Conservation (phyloP, 2,797 vertebrate species). For the Sciaenops ocellatus region DNA sequence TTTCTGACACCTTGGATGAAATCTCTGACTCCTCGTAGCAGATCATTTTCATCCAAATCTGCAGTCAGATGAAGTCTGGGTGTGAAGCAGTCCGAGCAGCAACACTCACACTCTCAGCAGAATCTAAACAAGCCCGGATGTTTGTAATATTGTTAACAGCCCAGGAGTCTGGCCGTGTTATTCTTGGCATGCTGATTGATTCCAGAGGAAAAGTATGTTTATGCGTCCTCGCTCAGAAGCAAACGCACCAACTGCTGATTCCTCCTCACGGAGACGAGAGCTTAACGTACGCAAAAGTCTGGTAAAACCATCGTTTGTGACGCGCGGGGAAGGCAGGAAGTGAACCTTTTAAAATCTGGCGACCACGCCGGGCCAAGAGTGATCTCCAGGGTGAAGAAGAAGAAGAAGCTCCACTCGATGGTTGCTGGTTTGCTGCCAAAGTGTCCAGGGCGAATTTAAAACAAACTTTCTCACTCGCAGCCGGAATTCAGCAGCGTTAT, state of each 20-base stretch:
- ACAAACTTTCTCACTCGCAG: neutral
- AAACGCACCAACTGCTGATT: slow-evolving; percentile 35
- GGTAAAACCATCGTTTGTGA: slow-evolving; percentile 11
- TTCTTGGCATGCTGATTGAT: slow-evolving; percentile 71
- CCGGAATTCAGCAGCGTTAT: slow-evolving; percentile 18
- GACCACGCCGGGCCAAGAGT: neutral
- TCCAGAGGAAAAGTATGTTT: slow-evolving; percentile 74
- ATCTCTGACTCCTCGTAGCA: neutral
- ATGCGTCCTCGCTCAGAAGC: slow-evolving; percentile 43
- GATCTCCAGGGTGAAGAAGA: slow-evolving; percentile 12
- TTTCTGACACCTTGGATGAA: neutral
- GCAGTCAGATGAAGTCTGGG: neutral
- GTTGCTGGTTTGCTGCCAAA: neutral
- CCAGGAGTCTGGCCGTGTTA: slow-evolving; percentile 62
- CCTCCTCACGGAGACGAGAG: slow-evolving; percentile 25
- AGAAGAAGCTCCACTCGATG: slow-evolving; percentile 16
- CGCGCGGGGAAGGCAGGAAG: neutral
- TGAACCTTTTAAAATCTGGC: slow-evolving; percentile 14
- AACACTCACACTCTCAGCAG: slow-evolving; percentile 43
- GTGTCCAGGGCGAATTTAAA: slow-evolving; percentile 6
- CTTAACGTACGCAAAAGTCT: neutral
- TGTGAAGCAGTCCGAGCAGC: slow-evolving; percentile 32
- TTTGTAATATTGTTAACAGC: slow-evolving; percentile 77
- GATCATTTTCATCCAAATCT: neutral
- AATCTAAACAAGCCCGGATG: slow-evolving; percentile 68